Evolutionary conservation across 1,140 invertebrate species (phyloP), one percentile per base, ranked within the genome.

Genomic region (Euura lappo): DNA sequence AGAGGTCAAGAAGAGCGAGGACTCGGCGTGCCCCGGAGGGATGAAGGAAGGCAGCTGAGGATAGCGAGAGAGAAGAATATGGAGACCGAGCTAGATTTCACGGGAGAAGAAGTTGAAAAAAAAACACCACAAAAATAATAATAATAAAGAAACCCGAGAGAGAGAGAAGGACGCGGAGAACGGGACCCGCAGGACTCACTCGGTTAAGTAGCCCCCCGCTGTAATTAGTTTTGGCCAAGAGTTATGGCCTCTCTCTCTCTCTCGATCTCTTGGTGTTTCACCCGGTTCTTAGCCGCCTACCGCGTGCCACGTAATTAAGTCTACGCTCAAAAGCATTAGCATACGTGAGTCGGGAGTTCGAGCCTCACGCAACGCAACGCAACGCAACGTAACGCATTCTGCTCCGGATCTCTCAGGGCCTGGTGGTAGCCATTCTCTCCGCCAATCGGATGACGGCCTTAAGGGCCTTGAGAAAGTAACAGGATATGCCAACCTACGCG

Each of bases 211-310:
- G 75, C 75, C 69, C 75, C 69, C 75, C 70, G 72, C 64, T 66
- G 75, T 83, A 83, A 82, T 83, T 83, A 82, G 81, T 83, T 83
- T 83, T 76, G 75, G 68, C 66, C 71, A 80, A 77, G 77, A 82
- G 74, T 82, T 81, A 81, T 78, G 66, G 75, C 68, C n/a, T 6
- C 43, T 8, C 51, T 60, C 51, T 60, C 51, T 51, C 47, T 51
- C 47, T 11, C 45, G 11, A n/a, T 44, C 43, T 45, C 68, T 69
- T 44, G 11, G 28, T 44, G 43, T 45, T 44, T n/a, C 6, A 69
- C 13, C 13, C 13, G 13, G n/a, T 7, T 69, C 45, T 43, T 45
- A 42, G 43, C 2, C 51, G 44, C 46, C 60, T 2, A 8, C 51
- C 51, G 51, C 51, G 51, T 60, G 51, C 51, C 51, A 4, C 51